A percentile compares a stretch with the other conserved stretches of the same genome.
Conservation (phyloP, 2,888 invertebrate genomes). For the Athalia circularis region DNA sequence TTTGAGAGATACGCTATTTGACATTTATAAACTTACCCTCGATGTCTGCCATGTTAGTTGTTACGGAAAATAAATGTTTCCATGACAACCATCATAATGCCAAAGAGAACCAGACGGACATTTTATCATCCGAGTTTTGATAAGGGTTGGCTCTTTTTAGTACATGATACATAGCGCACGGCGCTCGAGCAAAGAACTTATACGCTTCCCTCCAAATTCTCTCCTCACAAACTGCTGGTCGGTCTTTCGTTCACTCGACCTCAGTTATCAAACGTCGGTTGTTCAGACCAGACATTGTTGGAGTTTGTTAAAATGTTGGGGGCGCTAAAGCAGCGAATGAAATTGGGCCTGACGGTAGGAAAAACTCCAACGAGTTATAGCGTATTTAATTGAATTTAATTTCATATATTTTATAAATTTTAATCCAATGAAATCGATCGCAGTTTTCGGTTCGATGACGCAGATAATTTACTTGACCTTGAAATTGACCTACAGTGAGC, state of each 20-base stretch:
- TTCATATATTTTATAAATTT: not conserved
- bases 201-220: too few species aligned
- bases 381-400: constrained; percentile 1
- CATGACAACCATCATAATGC: constrained; percentile 58
- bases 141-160: too few species aligned
- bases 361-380: not conserved
- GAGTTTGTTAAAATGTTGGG: constrained; percentile 5
- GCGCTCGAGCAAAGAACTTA: too few species aligned
- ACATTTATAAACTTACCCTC: constrained; percentile 67
- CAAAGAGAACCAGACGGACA: not conserved
- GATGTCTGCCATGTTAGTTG: constrained; percentile 69
- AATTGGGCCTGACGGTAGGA: constrained; percentile 23
- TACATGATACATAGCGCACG: too few species aligned
- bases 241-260: not conserved
- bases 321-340: constrained; percentile 3
- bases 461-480: not conserved
- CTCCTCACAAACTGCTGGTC: too few species aligned
- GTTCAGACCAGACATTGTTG: not conserved
- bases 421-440: not conserved
- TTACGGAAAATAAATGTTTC: constrained; percentile 60
- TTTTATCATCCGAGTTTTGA: too few species aligned
- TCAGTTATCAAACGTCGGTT: constrained; percentile 40
- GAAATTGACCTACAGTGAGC: not conserved
- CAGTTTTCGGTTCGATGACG: not conserved
- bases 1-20: constrained; percentile 47